phyloP scores from a whole-genome alignment of 1,140 invertebrate genomes.

The Leptinotarsa defecta region DNA sequence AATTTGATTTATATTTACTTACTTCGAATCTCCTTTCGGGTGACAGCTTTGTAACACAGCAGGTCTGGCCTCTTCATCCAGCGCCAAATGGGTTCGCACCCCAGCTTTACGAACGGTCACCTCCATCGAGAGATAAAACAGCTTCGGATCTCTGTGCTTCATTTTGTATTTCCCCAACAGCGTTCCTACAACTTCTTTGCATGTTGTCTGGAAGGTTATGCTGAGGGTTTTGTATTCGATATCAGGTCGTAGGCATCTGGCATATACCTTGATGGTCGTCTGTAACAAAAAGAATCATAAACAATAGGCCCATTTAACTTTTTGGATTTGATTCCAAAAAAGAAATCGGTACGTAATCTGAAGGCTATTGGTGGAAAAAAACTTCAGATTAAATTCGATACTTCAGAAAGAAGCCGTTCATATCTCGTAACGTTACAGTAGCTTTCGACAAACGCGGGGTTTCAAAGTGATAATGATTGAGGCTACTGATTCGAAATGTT shows the following conservation, averaged over 20 bases:
- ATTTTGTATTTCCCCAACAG: slow-evolving; percentile 89
- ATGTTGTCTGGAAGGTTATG: slow-evolving; percentile 83
- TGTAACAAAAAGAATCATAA: slow-evolving; percentile 61
- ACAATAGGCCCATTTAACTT: too few species aligned
- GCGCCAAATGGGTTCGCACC: slow-evolving; percentile 76
- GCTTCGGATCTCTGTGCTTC: slow-evolving; percentile 86
- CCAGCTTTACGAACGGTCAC: slow-evolving; percentile 82
- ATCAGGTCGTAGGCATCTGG: slow-evolving; percentile 83
- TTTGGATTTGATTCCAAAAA: too few species aligned
- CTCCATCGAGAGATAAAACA: slow-evolving; percentile 95
- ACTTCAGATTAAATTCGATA: too few species aligned
- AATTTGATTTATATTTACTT: slow-evolving; percentile 47
- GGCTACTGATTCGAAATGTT: too few species aligned
- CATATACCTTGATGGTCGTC: slow-evolving; percentile 91
- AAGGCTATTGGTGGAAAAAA: slow-evolving; percentile 26
- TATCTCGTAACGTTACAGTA: too few species aligned
- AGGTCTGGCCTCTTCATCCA: slow-evolving; percentile 87
- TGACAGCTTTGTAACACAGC: slow-evolving; percentile 89
- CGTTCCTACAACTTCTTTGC: slow-evolving; percentile 81
- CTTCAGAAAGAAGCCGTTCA: too few species aligned
- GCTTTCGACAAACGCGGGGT: too few species aligned
- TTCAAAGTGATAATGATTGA: too few species aligned
- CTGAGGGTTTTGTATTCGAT: slow-evolving; percentile 93
- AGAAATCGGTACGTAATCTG: neutral
- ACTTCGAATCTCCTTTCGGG: slow-evolving; percentile 88